Evolutionary conservation across 2,888 invertebrate genomes (phyloP).

Genomic region (Drepana falcataria): DNA sequence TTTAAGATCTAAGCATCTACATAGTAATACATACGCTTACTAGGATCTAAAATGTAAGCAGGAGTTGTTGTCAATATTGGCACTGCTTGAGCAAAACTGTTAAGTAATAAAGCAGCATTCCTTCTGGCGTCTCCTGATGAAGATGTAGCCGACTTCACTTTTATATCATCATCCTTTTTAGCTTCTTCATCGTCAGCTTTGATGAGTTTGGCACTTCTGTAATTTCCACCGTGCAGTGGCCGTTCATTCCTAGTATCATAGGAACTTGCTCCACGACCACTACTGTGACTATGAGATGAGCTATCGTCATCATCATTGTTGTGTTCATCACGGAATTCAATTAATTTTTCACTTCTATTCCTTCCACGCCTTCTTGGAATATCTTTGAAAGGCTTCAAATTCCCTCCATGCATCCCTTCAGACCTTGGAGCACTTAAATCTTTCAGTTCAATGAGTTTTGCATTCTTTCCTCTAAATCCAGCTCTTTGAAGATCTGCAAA

Average conservation of each 20-base stretch:
- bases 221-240: constrained; percentile 67
- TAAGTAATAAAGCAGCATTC: constrained; percentile 53
- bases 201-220: constrained; percentile 52
- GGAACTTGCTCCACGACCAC: constrained; percentile 38
- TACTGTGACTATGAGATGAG: constrained; percentile 18
- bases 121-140: constrained; percentile 21
- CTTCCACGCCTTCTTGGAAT: constrained; percentile 20
- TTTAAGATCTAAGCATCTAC: constrained; percentile 47
- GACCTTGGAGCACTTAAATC: constrained; percentile 19
- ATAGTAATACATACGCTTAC: constrained; percentile 73
- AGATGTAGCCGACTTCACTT: constrained; percentile 19
- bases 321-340: constrained; percentile 46
- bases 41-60: constrained; percentile 66
- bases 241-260: constrained; percentile 33
- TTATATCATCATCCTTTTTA: constrained; percentile 18
- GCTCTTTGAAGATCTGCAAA: constrained; percentile 23
- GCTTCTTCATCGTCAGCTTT: constrained; percentile 20
- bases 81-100: constrained; percentile 57
- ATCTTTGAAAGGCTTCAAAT: constrained; percentile 32
- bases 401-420: constrained; percentile 44
- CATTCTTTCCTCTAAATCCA: constrained; percentile 31
- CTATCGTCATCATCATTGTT: constrained; percentile 34
- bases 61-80: constrained; percentile 61
- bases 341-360: constrained; percentile 43
- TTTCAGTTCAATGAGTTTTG: constrained; percentile 40